phyloP scores from a whole-genome alignment of 2,888 invertebrate genomes.

The Cynaeus angustus region DNA sequence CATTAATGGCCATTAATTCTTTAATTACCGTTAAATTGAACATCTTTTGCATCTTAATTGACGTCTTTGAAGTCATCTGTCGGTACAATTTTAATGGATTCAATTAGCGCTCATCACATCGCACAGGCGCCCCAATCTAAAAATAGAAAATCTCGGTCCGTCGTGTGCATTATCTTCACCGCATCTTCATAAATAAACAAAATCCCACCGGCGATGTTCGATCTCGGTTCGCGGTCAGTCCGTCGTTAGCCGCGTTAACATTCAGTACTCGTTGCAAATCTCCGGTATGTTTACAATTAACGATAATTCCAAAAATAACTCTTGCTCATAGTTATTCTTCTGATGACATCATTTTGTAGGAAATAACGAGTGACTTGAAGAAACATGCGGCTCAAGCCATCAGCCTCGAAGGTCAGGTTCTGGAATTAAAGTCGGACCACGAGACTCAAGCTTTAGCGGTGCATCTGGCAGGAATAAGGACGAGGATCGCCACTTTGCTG shows the following conservation, averaged over 20 bases:
- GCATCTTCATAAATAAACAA: conserved; percentile 46
- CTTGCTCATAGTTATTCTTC: conserved; percentile 26
- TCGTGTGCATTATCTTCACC: conserved; percentile 30
- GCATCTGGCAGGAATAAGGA: conserved; percentile 76
- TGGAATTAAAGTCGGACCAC: conserved; percentile 78
- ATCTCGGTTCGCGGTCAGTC: conserved; percentile 32
- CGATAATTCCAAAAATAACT: conserved; percentile 23
- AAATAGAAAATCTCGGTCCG: conserved; percentile 23
- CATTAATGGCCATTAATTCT: not conserved
- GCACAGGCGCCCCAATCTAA: conserved; percentile 25
- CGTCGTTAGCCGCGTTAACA: not conserved
- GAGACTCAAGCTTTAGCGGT: conserved; percentile 77
- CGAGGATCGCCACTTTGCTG: conserved; percentile 79
- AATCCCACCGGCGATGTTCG: conserved; percentile 23
- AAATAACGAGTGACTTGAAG: conserved; percentile 80
- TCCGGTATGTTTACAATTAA: conserved; percentile 7
- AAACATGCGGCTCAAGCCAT: conserved; percentile 80
- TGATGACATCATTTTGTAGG: conserved; percentile 71
- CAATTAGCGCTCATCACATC: conserved; percentile 38
- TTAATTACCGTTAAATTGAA: not conserved
- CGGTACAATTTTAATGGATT: conserved; percentile 17
- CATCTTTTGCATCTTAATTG: conserved; percentile 9
- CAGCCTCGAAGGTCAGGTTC: conserved; percentile 78
- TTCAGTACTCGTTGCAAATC: conserved; percentile 6
- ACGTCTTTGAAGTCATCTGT: conserved; percentile 9